Base-by-base conservation (phyloP, 2,888 invertebrate genomes). In the Coelopa pilipes region DNA sequence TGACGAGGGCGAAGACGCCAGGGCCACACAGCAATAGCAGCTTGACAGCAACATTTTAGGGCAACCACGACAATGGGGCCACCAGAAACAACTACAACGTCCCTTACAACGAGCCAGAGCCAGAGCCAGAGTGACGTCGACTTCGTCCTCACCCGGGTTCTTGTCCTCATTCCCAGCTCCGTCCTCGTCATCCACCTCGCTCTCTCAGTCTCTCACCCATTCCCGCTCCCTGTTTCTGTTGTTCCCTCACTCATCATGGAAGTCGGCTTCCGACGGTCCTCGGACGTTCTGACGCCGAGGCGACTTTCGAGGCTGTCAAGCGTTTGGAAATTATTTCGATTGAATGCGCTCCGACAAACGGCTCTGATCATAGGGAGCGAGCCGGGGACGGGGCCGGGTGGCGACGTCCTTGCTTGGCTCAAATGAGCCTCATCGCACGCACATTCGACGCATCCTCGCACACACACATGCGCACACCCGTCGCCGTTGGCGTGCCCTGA, bases 271-370 rank as follows among this genome's bases (percentile, higher is more conserved):
- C 7, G 34, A 34, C 34, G 34, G 34, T 34, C 7, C 4, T 7
- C 34, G 2, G 34, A 34, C 7, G 34, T 34, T 34, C 7, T 34
- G 34, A 34, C 34, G 34, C 34, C 34, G 34, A 4, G 34, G 34
- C 34, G 2, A 7, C 2, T 2, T 34, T 34, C 34, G 34, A 34
- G 71, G 45, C 59, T 74, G 70, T 73, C 70, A 65, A 69, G 72
- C 70, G 74, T 72, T 72, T 70, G 45, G 72, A 73, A 79, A 80
- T 82, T 78, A 82, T 80, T 81, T 76, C 81, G 75, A 79, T 76
- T 73, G 77, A 81, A 73, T 76, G 79, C 75, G 17, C 75, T 62
- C 59, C 65, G 75, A 82, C 81, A 82, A 82, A 81, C 80, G 79
- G 77, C 78, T 79, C 77, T 80, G 78, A 80, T 73, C 74, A 72